These are phyloP conservation scores for Suricata suricatta DNA, from an alignment of 2,113 vertebrate genomes.

Conservation along the genomic window DNA sequence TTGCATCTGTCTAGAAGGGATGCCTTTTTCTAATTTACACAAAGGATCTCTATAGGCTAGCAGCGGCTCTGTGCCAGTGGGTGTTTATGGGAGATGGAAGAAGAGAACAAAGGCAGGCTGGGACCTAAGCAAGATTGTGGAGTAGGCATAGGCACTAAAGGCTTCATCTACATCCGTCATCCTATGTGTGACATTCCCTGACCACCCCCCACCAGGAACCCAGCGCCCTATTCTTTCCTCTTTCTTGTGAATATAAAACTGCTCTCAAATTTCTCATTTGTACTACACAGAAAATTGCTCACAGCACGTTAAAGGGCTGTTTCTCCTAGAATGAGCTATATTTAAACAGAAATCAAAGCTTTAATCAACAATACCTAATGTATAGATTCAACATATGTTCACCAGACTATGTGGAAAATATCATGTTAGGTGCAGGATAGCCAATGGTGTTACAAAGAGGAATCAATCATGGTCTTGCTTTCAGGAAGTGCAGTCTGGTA, in stretches of 20 bases:
- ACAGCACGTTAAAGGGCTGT: neutral
- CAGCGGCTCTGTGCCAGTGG: constrained; percentile 2
- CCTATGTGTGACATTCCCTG: neutral
- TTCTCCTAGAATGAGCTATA: neutral
- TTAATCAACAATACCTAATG: neutral
- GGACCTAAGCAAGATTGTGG: neutral
- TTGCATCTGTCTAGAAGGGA: constrained; percentile 16
- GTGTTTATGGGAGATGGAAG: neutral
- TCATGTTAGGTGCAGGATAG: neutral
- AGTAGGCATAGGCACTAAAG: neutral
- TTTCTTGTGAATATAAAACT: neutral
- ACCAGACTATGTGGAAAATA: neutral
- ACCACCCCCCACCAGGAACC: neutral
- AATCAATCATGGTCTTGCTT: neutral
- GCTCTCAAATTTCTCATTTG: neutral
- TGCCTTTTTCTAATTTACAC: constrained; percentile 3
- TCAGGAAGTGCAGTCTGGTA: neutral
- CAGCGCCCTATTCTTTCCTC: neutral
- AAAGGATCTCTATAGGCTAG: constrained; percentile 43
- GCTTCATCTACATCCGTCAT: neutral
- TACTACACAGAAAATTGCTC: neutral
- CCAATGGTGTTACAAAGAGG: neutral
- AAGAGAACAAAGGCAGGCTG: constrained; percentile 56
- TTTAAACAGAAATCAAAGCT: neutral
- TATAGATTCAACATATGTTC: neutral